These are phyloP conservation scores for Bolinopsis microptera DNA, from an alignment of 37 sponge, comb jelly and placozoan species.

Conservation along the genomic window DNA sequence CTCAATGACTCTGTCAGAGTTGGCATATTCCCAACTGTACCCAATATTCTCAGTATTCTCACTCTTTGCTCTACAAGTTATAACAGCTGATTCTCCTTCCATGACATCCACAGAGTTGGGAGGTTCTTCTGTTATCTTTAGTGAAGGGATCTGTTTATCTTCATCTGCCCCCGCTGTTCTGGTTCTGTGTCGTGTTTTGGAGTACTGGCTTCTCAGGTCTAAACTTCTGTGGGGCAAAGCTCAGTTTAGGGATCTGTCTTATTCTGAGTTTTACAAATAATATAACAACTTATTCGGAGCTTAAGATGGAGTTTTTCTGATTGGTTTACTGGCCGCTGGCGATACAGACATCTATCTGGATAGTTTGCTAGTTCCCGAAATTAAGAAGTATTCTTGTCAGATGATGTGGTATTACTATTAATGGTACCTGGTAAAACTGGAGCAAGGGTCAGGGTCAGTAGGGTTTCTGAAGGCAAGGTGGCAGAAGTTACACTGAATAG, in stretches of 20 bases:
- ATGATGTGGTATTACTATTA: too few species aligned
- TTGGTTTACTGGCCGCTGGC: too few species aligned
- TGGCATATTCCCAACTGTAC: conserved; percentile 12
- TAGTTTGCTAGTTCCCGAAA: too few species aligned
- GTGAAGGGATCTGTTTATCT: not conserved
- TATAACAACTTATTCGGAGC: too few species aligned
- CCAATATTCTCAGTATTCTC: conserved; percentile 21
- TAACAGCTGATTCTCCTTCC: not conserved
- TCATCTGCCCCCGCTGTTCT: not conserved
- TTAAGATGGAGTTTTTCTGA: too few species aligned
- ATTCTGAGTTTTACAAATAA: too few species aligned
- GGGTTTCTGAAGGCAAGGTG: not conserved
- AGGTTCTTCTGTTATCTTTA: conserved; percentile 39
- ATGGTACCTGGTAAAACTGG: not conserved
- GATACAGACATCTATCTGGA: too few species aligned
- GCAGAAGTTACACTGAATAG: not conserved
- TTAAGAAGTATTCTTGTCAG: too few species aligned
- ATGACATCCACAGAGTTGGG: conserved; percentile 1
- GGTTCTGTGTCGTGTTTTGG: not conserved
- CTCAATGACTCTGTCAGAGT: not conserved
- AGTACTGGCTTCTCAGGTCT: not conserved
- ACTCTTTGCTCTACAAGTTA: not conserved
- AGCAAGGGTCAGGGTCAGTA: not conserved
- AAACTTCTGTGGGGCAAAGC: not conserved
- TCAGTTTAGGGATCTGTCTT: too few species aligned